Percentiles rank a stretch among this genome's conserved stretches.
These are phyloP conservation scores for Macaca nemestrina DNA, from an alignment of 2,113 vertebrate species.

Conservation along the genomic window DNA sequence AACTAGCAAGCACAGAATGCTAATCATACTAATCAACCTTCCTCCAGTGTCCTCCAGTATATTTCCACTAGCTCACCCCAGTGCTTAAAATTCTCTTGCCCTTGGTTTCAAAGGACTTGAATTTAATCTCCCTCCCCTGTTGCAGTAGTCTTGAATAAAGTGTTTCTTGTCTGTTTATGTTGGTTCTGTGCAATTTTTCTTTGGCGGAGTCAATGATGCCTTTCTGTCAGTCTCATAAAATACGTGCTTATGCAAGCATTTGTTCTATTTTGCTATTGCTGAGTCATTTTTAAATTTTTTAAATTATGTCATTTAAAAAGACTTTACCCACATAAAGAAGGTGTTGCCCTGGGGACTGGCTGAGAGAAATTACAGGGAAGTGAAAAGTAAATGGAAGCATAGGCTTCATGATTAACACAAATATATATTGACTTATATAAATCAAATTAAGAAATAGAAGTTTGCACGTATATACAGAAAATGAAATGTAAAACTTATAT, in stretches of 20 bases:
- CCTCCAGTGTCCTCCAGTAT: rapidly evolving
- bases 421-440: neutral
- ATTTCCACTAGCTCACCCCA: neutral
- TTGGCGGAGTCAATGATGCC: neutral
- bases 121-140: neutral
- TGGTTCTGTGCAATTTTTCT: neutral
- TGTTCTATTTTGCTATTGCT: neutral
- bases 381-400: neutral
- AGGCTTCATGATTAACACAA: neutral
- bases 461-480: neutral
- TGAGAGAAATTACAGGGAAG: neutral
- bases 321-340: neutral
- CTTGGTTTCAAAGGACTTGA: neutral
- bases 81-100: neutral
- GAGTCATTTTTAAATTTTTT: neutral
- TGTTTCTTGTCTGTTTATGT: neutral
- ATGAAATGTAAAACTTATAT: neutral
- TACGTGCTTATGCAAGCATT: neutral
- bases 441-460: neutral
- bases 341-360: neutral
- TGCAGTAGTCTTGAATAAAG: neutral
- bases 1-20: neutral
- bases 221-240: neutral
- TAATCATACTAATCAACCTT: neutral
- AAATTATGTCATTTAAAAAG: neutral